phyloP scores from a whole-genome alignment of 1,140 invertebrate species.

The Platorchestia sp. region DNA sequence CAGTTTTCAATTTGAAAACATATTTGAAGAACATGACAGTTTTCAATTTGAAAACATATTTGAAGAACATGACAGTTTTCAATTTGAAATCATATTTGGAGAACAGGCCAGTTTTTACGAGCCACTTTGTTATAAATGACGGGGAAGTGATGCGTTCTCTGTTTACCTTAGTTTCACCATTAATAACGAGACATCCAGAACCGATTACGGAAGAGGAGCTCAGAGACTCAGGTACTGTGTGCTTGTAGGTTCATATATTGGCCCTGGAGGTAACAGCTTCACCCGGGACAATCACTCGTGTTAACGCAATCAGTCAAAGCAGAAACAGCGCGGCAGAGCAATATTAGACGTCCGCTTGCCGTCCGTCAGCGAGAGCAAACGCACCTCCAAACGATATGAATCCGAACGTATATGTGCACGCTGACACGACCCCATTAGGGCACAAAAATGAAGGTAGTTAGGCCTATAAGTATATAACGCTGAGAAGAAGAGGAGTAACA shows the following conservation, averaged over 20 bases:
- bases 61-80: neutral
- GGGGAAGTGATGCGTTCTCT: neutral
- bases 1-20: neutral
- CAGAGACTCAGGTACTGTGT: neutral
- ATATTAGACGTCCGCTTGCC: neutral
- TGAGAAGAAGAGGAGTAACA: neutral
- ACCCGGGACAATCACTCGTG: constrained; percentile 27
- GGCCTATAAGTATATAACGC: neutral
- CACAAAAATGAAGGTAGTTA: neutral
- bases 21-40: neutral
- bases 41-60: neutral
- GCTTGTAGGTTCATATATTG: constrained; percentile 1
- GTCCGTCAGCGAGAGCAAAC: neutral
- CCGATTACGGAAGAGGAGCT: neutral
- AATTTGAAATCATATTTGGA: neutral
- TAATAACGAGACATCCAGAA: neutral
- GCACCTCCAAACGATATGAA: neutral
- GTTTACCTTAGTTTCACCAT: neutral
- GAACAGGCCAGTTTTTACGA: neutral
- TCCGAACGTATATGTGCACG: neutral
- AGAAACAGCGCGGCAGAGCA: constrained; percentile 22
- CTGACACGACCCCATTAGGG: neutral
- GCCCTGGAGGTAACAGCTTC: neutral
- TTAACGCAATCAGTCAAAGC: constrained; percentile 47
- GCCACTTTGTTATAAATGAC: neutral